Evolutionary conservation across 2,888 invertebrate genomes (phyloP).

Genomic region (Syritta pipiens): DNA sequence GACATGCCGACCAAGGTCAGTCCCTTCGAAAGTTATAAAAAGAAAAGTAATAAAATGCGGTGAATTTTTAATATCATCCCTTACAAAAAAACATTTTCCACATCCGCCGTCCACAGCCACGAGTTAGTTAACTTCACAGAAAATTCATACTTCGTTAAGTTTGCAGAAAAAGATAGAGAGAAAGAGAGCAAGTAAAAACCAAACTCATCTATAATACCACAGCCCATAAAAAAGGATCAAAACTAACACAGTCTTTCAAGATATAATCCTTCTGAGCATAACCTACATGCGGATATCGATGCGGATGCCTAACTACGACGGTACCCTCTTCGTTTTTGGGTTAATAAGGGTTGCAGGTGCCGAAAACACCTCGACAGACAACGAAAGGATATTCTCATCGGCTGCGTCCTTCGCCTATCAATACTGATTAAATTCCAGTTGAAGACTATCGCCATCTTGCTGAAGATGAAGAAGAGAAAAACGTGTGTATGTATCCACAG

Average conservation of each 20-base stretch:
- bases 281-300: constrained; percentile 31
- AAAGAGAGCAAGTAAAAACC: constrained; percentile 35
- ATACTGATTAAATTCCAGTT: constrained; percentile 44
- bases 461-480: background rate
- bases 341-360: constrained; percentile 50
- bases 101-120: background rate
- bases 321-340: background rate
- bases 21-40: no score
- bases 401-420: constrained; percentile 14
- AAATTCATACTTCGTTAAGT: constrained; percentile 43
- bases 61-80: constrained; percentile 16
- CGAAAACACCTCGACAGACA: constrained; percentile 28
- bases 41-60: constrained; percentile 27
- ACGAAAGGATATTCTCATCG: constrained; percentile 11
- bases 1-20: no score
- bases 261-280: constrained; percentile 42
- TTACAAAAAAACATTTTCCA: background rate
- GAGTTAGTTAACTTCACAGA: constrained; percentile 2
- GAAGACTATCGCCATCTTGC: constrained; percentile 13
- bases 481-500: constrained; percentile 29
- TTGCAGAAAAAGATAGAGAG: no score
- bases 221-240: constrained; percentile 22
- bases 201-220: constrained; percentile 32
- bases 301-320: constrained; percentile 28
- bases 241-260: constrained; percentile 31